Evolutionary conservation across 2,797 vertebrate species (phyloP).

Genomic region (Chelonia mydas): DNA sequence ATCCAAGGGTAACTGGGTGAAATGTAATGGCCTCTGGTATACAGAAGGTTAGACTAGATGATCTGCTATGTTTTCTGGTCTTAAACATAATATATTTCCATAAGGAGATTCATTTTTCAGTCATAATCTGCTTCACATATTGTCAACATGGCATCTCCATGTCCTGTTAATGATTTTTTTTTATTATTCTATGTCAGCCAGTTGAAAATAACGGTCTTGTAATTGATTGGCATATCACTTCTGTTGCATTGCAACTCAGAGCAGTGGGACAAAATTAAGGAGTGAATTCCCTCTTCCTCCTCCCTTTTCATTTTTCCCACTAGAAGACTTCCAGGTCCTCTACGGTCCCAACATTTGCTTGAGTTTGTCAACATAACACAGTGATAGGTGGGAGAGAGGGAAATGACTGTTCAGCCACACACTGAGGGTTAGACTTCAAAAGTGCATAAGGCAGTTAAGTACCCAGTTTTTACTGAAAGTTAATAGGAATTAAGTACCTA

Average conservation of each 20-base stretch:
- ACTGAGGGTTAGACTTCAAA: not conserved
- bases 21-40: not conserved
- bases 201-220: not conserved
- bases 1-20: not conserved
- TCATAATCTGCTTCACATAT: not conserved
- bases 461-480: not conserved
- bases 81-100: not conserved
- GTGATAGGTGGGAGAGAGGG: not conserved
- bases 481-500: not conserved
- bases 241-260: fast-evolving
- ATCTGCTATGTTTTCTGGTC: not conserved
- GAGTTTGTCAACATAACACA: fast-evolving
- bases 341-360: fast-evolving
- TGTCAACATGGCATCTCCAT: not conserved
- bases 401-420: fast-evolving
- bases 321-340: not conserved
- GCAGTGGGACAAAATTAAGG: not conserved
- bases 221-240: not conserved
- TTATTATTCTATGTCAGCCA: not conserved
- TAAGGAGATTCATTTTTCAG: not conserved
- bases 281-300: not conserved
- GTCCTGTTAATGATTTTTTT: not conserved
- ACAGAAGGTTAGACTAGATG: not conserved
- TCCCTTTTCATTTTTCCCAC: not conserved
- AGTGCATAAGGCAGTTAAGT: not conserved